Conservation (phyloP, 2,797 vertebrate genomes). For the Macroramphosus scolopax region DNA sequence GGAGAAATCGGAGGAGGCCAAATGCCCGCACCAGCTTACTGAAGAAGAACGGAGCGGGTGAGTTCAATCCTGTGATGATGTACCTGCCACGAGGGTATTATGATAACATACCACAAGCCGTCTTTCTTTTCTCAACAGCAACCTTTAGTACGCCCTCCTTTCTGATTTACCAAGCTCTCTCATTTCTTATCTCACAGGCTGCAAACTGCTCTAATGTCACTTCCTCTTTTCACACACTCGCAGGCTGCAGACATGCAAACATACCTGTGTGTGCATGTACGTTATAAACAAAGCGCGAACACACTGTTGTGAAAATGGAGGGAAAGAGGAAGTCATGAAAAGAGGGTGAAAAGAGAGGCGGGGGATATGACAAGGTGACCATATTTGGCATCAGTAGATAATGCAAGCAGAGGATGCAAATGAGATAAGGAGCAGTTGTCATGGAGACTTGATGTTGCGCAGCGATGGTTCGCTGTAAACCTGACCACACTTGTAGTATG, state of each 20-base stretch:
- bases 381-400: slow-evolving; percentile 71
- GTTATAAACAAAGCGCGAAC: slow-evolving; percentile 18
- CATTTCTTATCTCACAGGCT: slow-evolving; percentile 56
- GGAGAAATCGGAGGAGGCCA: slow-evolving; percentile 31
- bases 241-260: slow-evolving; percentile 8
- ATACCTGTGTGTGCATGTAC: neutral
- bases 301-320: slow-evolving; percentile 51
- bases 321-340: slow-evolving; percentile 60
- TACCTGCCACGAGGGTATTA: slow-evolving; percentile 23
- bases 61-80: slow-evolving; percentile 40
- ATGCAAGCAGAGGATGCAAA: slow-evolving; percentile 78
- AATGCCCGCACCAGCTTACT: slow-evolving; percentile 11
- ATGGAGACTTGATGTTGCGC: slow-evolving; percentile 77
- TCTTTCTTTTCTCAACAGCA: slow-evolving; percentile 7
- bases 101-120: slow-evolving; percentile 23
- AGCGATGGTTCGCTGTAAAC: slow-evolving; percentile 71
- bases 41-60: slow-evolving; percentile 37
- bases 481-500: slow-evolving; percentile 74
- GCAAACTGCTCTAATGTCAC: slow-evolving; percentile 44
- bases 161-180: slow-evolving; percentile 59
- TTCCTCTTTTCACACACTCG: slow-evolving; percentile 66
- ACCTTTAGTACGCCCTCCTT: slow-evolving; percentile 42
- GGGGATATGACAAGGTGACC: slow-evolving; percentile 48
- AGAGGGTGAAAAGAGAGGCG: slow-evolving; percentile 42
- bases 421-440: slow-evolving; percentile 77